Evolutionary conservation across 2,113 vertebrate genomes (phyloP).

Genomic region (Pteropus alecto): DNA sequence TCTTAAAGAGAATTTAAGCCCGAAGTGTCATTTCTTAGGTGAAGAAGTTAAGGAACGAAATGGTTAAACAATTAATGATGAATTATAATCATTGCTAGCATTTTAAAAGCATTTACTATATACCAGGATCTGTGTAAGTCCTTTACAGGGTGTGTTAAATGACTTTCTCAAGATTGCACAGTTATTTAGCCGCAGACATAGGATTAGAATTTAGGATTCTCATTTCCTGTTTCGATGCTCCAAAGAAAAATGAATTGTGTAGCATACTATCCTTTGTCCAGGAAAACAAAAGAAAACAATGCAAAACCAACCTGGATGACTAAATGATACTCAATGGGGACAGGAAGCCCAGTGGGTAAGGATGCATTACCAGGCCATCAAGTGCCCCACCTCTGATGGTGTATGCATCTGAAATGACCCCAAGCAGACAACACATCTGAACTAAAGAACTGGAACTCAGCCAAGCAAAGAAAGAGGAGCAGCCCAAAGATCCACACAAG

Average conservation of each 20-base stretch:
- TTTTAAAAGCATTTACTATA: background rate
- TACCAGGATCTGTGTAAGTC: background rate
- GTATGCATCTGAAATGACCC: background rate
- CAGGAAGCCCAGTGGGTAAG: background rate
- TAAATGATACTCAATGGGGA: background rate
- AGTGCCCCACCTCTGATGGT: background rate
- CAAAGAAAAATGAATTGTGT: background rate
- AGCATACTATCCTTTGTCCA: background rate
- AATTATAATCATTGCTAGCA: background rate
- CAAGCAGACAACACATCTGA: background rate
- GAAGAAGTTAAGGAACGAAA: background rate
- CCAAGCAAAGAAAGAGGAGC: background rate
- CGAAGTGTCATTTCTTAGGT: background rate
- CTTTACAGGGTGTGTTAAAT: background rate
- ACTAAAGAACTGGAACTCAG: slow-evolving; percentile 11
- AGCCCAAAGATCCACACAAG: background rate
- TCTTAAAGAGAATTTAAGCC: background rate
- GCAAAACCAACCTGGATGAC: background rate
- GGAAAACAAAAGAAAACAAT: background rate
- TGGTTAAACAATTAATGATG: background rate
- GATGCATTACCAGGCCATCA: background rate
- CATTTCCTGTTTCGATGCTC: background rate
- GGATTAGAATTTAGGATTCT: background rate
- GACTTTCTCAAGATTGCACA: background rate
- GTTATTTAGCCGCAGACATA: background rate